Conservation (phyloP, 35 echinoderm and acorn worm genomes). For the Ophiothrix spiculata region DNA sequence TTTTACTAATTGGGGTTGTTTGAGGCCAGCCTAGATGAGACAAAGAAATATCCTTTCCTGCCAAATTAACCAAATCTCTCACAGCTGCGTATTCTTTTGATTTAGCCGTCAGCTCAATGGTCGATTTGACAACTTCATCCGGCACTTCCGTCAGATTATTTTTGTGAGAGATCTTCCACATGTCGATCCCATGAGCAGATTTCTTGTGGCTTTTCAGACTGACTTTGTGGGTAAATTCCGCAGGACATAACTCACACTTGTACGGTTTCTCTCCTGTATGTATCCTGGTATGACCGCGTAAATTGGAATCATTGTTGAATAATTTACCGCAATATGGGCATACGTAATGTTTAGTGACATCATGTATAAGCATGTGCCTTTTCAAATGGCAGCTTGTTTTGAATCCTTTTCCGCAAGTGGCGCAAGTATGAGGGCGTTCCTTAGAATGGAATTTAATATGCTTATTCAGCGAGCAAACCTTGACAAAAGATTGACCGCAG, state of each 20-base stretch:
- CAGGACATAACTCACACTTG: constrained; percentile 43
- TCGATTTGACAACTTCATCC: too few species aligned
- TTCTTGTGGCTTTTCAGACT: constrained; percentile 50
- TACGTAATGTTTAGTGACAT: constrained; percentile 16
- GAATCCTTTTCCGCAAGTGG: not conserved
- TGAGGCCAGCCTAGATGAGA: too few species aligned
- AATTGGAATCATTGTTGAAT: constrained; percentile 9
- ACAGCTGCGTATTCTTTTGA: too few species aligned
- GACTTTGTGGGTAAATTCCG: constrained; percentile 29
- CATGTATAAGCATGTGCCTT: constrained; percentile 24
- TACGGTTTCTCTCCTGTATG: constrained; percentile 63
- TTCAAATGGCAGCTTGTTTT: constrained; percentile 13
- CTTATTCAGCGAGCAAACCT: not conserved
- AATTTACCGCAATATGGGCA: constrained; percentile 15
- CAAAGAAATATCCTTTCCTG: too few species aligned
- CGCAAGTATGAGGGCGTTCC: not conserved
- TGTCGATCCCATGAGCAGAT: constrained; percentile 32
- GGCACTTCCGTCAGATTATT: not conserved
- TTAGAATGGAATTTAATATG: not conserved
- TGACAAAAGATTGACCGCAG: not conserved
- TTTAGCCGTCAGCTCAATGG: too few species aligned
- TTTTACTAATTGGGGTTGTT: too few species aligned
- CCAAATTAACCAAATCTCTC: too few species aligned
- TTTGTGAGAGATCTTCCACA: not conserved
- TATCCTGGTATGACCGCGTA: constrained; percentile 22